A percentile compares a stretch with the other conserved stretches of the same genome.
phyloP scores from a whole-genome alignment of 2,888 invertebrate genomes.

The Melanargia galathea region DNA sequence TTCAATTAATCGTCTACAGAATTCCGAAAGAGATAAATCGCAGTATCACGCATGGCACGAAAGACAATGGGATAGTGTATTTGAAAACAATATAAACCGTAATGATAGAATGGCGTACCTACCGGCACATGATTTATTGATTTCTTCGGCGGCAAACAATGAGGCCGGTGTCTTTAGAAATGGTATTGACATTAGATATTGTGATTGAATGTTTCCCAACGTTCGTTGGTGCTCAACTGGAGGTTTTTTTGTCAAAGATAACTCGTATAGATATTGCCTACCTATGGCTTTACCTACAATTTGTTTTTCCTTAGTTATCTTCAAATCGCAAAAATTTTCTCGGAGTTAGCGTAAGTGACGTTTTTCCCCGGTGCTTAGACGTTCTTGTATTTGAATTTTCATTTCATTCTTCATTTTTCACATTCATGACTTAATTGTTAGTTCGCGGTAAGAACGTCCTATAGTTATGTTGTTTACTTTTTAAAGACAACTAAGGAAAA shows the following conservation, averaged over 20 bases:
- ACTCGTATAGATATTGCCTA: slow-evolving; percentile 11
- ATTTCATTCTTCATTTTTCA: too few species aligned
- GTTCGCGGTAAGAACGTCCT: too few species aligned
- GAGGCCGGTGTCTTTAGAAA: slow-evolving; percentile 48
- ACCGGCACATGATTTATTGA: slow-evolving; percentile 56
- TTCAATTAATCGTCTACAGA: slow-evolving; percentile 28
- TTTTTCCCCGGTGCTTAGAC: too few species aligned
- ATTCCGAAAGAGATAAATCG: slow-evolving; percentile 31
- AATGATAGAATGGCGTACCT: slow-evolving; percentile 42
- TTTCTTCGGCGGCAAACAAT: slow-evolving; percentile 49
- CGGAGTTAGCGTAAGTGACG: too few species aligned
- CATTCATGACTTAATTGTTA: too few species aligned
- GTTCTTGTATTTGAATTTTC: too few species aligned
- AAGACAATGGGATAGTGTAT: slow-evolving; percentile 51
- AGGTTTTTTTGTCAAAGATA: slow-evolving; percentile 19
- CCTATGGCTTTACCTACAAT: background rate
- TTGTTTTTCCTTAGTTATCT: too few species aligned
- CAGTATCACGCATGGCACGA: slow-evolving; percentile 38
- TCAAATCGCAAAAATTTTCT: too few species aligned
- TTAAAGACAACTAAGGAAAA: too few species aligned
- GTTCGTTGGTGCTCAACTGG: slow-evolving; percentile 18
- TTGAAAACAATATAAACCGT: slow-evolving; percentile 59
- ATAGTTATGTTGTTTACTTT: too few species aligned
- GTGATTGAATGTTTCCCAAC: slow-evolving; percentile 51
- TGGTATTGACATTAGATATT: slow-evolving; percentile 49